These are phyloP conservation scores for Momotus momota DNA, from an alignment of 2,797 vertebrate genomes.

Conservation along the genomic window DNA sequence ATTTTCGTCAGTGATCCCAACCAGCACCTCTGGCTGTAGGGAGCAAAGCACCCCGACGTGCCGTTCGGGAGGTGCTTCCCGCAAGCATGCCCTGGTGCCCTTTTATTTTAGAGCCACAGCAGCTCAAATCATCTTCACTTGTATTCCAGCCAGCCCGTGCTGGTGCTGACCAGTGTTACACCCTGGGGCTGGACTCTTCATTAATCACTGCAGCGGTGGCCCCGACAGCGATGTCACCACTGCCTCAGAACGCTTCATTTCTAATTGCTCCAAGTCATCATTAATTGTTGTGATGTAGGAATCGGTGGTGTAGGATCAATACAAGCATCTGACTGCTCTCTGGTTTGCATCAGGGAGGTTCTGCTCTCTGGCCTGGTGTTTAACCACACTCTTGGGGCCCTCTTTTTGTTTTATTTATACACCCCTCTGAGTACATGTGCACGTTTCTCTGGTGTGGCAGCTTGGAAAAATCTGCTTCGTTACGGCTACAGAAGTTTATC, in stretches of 20 bases:
- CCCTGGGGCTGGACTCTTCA: not conserved
- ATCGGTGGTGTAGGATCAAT: not conserved
- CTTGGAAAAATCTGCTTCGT: not conserved
- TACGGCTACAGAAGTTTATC: not conserved
- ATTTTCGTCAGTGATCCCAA: not conserved
- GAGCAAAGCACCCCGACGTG: fast-evolving
- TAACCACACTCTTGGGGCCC: not conserved
- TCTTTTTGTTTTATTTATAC: not conserved
- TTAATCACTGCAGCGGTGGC: not conserved
- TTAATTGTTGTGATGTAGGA: not conserved
- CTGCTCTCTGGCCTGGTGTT: not conserved
- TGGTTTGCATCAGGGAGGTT: not conserved
- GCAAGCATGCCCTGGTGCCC: not conserved
- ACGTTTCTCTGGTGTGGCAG: not conserved
- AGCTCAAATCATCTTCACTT: not conserved
- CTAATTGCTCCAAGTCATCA: not conserved
- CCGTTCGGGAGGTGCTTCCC: not conserved
- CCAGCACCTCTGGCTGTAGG: fast-evolving
- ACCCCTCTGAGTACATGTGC: not conserved
- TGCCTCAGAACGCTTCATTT: not conserved
- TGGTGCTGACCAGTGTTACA: not conserved
- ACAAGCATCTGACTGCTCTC: not conserved
- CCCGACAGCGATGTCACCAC: not conserved
- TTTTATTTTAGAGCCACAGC: not conserved
- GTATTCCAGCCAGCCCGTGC: not conserved